Evolutionary conservation across 2,113 vertebrate genomes (phyloP).

Genomic region (Brienomyrus longianalis): DNA sequence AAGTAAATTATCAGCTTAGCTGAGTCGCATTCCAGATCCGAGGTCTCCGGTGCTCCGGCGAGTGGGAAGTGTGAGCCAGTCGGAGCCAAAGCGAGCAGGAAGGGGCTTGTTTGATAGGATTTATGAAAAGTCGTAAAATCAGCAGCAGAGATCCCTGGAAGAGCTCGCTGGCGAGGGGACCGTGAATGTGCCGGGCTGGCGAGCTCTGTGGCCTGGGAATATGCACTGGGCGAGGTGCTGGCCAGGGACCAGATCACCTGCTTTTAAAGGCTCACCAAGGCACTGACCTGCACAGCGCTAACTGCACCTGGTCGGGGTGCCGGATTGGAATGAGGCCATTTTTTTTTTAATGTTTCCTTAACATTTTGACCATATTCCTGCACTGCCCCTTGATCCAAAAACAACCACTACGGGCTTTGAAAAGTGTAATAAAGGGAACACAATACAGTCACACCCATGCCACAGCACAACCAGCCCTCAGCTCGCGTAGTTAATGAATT

Average conservation of each 20-base stretch:
- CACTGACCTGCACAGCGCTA: not conserved
- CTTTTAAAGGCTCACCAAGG: slow-evolving; percentile 4
- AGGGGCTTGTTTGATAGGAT: slow-evolving; percentile 57
- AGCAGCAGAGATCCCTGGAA: slow-evolving; percentile 52
- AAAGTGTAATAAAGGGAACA: slow-evolving; percentile 5
- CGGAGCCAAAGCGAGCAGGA: slow-evolving; percentile 46
- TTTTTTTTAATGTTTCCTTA: not conserved
- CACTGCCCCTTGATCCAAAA: not conserved
- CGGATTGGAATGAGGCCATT: not conserved
- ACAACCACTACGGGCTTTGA: slow-evolving; percentile 2
- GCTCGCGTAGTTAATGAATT: not conserved
- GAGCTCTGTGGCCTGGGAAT: slow-evolving; percentile 50
- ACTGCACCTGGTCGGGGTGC: not conserved
- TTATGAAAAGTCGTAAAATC: slow-evolving; percentile 60
- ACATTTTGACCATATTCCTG: slow-evolving; percentile 1
- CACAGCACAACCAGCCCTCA: not conserved
- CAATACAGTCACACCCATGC: not conserved
- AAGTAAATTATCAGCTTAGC: not conserved
- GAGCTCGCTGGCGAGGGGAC: slow-evolving; percentile 43
- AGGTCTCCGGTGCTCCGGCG: slow-evolving; percentile 45
- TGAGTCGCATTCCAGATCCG: slow-evolving; percentile 16
- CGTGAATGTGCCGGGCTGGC: slow-evolving; percentile 34
- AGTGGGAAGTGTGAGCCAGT: slow-evolving; percentile 19
- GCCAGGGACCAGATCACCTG: slow-evolving; percentile 17
- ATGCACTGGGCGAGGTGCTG: slow-evolving; percentile 3